A percentile compares a stretch with the other conserved stretches of the same genome.
phyloP scores from a whole-genome alignment of 2,888 invertebrate genomes.

The Andrena haemorrhoa region DNA sequence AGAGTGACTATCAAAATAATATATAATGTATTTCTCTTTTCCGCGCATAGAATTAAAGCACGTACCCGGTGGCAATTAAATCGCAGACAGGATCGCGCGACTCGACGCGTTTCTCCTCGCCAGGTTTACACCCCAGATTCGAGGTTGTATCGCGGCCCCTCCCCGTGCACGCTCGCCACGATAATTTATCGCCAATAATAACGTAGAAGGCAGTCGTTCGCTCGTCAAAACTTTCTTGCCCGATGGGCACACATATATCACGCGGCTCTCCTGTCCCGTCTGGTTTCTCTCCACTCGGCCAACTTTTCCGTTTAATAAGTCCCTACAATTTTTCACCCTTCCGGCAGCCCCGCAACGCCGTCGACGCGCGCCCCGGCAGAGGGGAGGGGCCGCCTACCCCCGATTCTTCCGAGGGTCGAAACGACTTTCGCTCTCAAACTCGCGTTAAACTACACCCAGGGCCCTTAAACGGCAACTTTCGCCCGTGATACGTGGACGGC shows the following conservation, averaged over 20 bases:
- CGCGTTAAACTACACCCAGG: slow-evolving; percentile 66
- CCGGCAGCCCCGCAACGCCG: slow-evolving; percentile 38
- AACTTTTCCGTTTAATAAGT: slow-evolving; percentile 84
- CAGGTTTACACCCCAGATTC: slow-evolving; percentile 48
- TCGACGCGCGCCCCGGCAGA: slow-evolving; percentile 30
- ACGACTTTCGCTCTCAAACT: slow-evolving; percentile 67
- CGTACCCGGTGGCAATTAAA: not conserved
- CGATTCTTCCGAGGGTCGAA: slow-evolving; percentile 49
- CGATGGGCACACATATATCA: slow-evolving; percentile 78
- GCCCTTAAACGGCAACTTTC: slow-evolving; percentile 33
- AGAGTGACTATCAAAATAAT: too few species aligned
- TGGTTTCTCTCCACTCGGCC: slow-evolving; percentile 59
- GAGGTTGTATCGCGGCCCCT: slow-evolving; percentile 34
- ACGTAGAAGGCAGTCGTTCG: slow-evolving; percentile 69
- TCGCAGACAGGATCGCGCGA: slow-evolving; percentile 34
- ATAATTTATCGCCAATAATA: slow-evolving; percentile 76
- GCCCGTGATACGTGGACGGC: slow-evolving; percentile 5
- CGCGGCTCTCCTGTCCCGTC: slow-evolving; percentile 57
- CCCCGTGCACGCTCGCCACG: slow-evolving; percentile 34
- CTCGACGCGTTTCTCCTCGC: slow-evolving; percentile 35
- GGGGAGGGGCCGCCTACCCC: not conserved
- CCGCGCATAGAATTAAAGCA: not conserved
- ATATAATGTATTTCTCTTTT: too few species aligned
- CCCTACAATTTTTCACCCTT: slow-evolving; percentile 81
- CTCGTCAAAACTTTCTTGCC: slow-evolving; percentile 74